Evolutionary conservation across 2,888 invertebrate species (phyloP), one percentile per base, ranked within the genome.

Genomic region (Xanthorhoe designata): DNA sequence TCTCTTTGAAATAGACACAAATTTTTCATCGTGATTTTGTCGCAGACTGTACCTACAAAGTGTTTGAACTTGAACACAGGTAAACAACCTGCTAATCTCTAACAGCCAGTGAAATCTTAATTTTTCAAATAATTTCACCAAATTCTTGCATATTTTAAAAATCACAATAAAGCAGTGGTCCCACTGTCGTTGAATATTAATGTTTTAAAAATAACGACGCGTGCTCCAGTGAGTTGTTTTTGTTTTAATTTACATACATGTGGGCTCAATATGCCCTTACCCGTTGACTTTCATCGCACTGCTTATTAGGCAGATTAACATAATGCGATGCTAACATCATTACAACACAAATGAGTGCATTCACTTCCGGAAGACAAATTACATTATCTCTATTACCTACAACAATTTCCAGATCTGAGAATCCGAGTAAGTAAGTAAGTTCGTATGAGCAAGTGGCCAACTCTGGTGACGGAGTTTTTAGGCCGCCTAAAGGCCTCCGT

Each of bases 171-270:
- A 77, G 50, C 8, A 61, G 53, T 18, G 18, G 38, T 45, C 29
- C 70, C 70, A 76, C 75, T 74, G 73, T 29, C 57, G 69, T 79
- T 87, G 81, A 86, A 89, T 88, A 87, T 87, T 81, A 77, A 87
- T 84, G 77, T 74, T 73, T 68, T 35, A 53, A 19, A 70, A 76
- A 75, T 71, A 77, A 64, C 64, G 68, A 69, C 64, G 61, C 52
- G 24, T 17, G 13, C 24, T 19, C 50, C 50, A 51, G 18, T 56
- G 70, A 72, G 66, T 69, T 62, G 72, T 72, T 69, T 72, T 69
- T 68, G 49, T 57, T 60, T 57, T 68, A 52, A 65, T 71, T 73
- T 65, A 65, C 56, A 71, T 63, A 61, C 64, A 69, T 71, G 56
- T 58, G 65, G 57, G 56, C 61, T 49, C 47, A 57, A 53, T 59